A percentile compares a stretch with the other conserved stretches of the same genome.
Conservation (phyloP, 2,888 invertebrate species). For the Cerceris rybyensis region DNA sequence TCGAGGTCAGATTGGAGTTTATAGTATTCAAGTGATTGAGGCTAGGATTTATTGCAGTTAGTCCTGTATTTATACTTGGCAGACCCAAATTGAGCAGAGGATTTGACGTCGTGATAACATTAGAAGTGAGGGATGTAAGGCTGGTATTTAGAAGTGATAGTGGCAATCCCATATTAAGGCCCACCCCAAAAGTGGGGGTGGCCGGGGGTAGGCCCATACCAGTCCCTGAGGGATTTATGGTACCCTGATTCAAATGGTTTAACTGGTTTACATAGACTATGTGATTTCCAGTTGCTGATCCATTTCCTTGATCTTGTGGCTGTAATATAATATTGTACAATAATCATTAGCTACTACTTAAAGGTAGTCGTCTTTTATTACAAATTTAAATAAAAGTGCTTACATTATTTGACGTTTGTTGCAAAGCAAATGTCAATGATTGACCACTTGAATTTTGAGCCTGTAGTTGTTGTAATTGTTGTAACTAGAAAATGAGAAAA, state of each 20-base stretch:
- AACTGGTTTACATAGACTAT: conserved; percentile 81
- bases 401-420: conserved; percentile 78
- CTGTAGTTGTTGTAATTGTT: conserved; percentile 80
- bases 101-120: conserved; percentile 81
- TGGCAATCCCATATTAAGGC: conserved; percentile 82
- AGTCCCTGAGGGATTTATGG: conserved; percentile 80
- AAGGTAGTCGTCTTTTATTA: background rate
- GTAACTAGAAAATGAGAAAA: conserved; percentile 70
- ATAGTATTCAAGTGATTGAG: conserved; percentile 78
- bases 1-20: conserved; percentile 76
- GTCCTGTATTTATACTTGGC: conserved; percentile 77
- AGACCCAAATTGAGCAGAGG: conserved; percentile 80
- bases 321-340: conserved; percentile 57
- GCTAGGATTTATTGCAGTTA: conserved; percentile 79
- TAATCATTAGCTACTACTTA: conserved; percentile 5
- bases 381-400: conserved; percentile 52
- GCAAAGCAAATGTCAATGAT: conserved; percentile 79
- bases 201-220: conserved; percentile 82
- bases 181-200: conserved; percentile 82
- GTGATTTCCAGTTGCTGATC: conserved; percentile 79
- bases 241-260: conserved; percentile 80
- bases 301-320: conserved; percentile 80
- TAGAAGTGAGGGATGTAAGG: conserved; percentile 80
- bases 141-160: conserved; percentile 79
- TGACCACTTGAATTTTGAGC: conserved; percentile 79